These are phyloP conservation scores for Chaetophractus vellerosus DNA, from an alignment of 2,797 vertebrate genomes.

Conservation along the genomic window DNA sequence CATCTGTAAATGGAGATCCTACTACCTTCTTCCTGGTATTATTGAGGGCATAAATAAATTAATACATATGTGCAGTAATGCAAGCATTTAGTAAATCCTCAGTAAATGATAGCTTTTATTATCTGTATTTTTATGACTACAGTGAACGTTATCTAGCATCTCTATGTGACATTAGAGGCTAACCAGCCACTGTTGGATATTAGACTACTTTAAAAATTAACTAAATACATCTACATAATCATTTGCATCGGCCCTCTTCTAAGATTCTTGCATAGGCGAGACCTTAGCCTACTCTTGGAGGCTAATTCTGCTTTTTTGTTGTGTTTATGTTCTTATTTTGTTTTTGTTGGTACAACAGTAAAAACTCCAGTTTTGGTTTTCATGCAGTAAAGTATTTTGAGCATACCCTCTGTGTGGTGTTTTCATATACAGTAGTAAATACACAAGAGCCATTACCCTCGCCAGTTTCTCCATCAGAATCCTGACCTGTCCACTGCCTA, in stretches of 20 bases:
- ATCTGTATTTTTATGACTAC: background rate
- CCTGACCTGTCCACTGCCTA: background rate
- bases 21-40: background rate
- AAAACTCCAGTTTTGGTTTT: background rate
- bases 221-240: background rate
- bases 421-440: background rate
- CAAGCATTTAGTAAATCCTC: background rate
- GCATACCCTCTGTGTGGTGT: background rate
- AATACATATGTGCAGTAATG: background rate
- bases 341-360: background rate
- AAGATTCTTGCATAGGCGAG: background rate
- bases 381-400: background rate
- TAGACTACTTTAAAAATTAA: background rate
- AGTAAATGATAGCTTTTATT: background rate
- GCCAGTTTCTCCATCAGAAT: background rate
- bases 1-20: background rate
- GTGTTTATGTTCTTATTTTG: background rate
- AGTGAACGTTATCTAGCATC: background rate
- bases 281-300: background rate
- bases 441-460: background rate
- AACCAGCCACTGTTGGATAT: background rate
- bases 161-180: background rate
- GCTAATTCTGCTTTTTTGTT: background rate
- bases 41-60: background rate
- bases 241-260: background rate